Percentiles rank a stretch among this genome's conserved stretches.
phyloP scores from a whole-genome alignment of 2,888 invertebrate species.

The Julus scandinavius region DNA sequence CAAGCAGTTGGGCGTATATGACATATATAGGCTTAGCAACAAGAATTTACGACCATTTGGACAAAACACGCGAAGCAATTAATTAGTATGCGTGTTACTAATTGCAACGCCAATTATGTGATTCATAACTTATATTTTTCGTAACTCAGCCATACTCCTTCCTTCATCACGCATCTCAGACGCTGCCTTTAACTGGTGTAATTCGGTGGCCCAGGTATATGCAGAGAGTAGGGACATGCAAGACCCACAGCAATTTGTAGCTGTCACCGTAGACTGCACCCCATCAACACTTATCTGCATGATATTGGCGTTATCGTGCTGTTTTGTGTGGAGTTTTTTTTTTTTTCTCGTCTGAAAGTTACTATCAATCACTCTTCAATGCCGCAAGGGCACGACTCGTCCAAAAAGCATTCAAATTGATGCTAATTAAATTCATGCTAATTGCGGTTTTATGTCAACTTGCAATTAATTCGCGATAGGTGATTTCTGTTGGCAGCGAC shows the following conservation, averaged over 20 bases:
- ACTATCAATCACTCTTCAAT: background rate
- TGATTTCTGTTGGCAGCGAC: background rate
- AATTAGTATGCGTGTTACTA: conserved; percentile 19
- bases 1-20: background rate
- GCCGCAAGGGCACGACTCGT: background rate
- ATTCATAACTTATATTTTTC: conserved; percentile 17
- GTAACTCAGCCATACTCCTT: background rate
- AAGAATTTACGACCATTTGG: background rate
- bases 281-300: background rate
- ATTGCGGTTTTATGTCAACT: background rate
- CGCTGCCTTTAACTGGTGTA: background rate
- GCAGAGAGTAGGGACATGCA: background rate
- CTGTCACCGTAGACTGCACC: background rate
- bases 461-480: background rate
- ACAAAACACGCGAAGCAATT: conserved; percentile 16
- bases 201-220: background rate
- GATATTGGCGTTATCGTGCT: background rate
- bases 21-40: conserved; percentile 9
- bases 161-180: conserved; percentile 7
- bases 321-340: background rate
- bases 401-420: background rate
- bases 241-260: background rate
- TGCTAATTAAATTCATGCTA: too few species aligned
- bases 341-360: background rate
- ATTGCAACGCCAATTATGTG: conserved; percentile 14